Base-by-base conservation (phyloP, 1,140 invertebrate genomes). In the Dendroctonus valens region DNA sequence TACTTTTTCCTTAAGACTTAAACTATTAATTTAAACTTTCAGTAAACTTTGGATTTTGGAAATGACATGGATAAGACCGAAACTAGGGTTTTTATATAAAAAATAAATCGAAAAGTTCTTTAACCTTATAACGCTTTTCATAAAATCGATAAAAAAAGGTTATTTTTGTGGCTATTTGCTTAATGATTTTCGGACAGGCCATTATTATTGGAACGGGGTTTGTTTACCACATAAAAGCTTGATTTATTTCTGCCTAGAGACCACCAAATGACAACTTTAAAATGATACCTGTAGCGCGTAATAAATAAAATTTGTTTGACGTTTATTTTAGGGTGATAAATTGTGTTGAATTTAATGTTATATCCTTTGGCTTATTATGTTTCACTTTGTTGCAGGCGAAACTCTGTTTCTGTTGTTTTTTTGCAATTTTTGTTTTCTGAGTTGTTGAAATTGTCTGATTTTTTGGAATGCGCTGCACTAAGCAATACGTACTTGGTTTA, bases 251-350 rank as follows among this genome's bases (percentile, higher is more conserved):
- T 26, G 39, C 44, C 48, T 46, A 12, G 64, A 44, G 64, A 59
- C 14, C 42, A 59, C 55, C 46, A 65, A 65, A 65, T 52, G 55
- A 44, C n/a, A 48, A 59, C n/a, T 59, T 65, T 59, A 65, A 52
- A 57, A 59, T 65, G 48, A 59, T 59, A 59, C 64, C 64, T 65
- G 55, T 65, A 52, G 55, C 14, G 40, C 37, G 57, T 37, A 26
- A 65, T 65, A 65, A 65, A 65, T 65, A 58, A 65, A 65, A 65
- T 65, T 59, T 65, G 12, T 40, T 65, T 59, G 64, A 44, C 54
- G 38, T 59, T 65, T 59, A 65, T 59, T 65, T 59, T 49, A 59
- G 7, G 15, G 54, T 49, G 42, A 59, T 59, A 65, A 65, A 65
- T 65, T 65, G 59, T 59, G 12, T 42, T 55, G 15, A 12, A 50